Percentiles rank a stretch among this genome's conserved stretches.
Evolutionary conservation across 2,888 invertebrate species (phyloP).

Genomic region (Acanthoscelides obtectus): DNA sequence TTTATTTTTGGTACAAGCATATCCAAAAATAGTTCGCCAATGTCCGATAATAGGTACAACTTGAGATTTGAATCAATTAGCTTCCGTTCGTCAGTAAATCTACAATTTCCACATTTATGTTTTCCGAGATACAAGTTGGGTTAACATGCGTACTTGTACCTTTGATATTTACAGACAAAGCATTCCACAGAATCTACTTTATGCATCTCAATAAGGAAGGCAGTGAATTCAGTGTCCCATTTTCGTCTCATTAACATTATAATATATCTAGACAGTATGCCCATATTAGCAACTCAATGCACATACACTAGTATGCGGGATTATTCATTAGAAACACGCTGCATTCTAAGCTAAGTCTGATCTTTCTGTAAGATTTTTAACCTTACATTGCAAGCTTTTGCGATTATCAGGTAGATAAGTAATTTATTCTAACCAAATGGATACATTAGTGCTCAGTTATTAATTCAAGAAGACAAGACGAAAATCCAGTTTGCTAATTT

Average conservation of each 20-base stretch:
- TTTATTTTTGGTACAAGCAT: too few species aligned
- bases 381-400: too few species aligned
- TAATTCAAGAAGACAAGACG: too few species aligned
- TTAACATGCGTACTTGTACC: neutral
- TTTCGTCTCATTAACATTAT: neutral
- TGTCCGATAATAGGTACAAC: too few species aligned
- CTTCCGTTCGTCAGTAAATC: neutral
- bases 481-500: too few species aligned
- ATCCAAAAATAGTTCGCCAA: too few species aligned
- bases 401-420: too few species aligned
- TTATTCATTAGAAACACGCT: neutral
- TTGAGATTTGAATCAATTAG: too few species aligned
- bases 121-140: neutral
- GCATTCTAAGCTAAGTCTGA: too few species aligned
- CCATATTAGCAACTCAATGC: neutral
- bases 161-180: slow-evolving; percentile 1
- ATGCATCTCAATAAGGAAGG: neutral
- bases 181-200: slow-evolving; percentile 1
- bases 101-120: neutral
- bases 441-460: too few species aligned
- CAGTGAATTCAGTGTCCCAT: neutral
- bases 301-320: neutral
- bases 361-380: too few species aligned
- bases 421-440: too few species aligned
- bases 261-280: neutral